Percentiles rank a stretch among this genome's conserved stretches.
These are phyloP conservation scores for Neolamprologus brichardi DNA, from an alignment of 2,113 vertebrate species.

Conservation along the genomic window DNA sequence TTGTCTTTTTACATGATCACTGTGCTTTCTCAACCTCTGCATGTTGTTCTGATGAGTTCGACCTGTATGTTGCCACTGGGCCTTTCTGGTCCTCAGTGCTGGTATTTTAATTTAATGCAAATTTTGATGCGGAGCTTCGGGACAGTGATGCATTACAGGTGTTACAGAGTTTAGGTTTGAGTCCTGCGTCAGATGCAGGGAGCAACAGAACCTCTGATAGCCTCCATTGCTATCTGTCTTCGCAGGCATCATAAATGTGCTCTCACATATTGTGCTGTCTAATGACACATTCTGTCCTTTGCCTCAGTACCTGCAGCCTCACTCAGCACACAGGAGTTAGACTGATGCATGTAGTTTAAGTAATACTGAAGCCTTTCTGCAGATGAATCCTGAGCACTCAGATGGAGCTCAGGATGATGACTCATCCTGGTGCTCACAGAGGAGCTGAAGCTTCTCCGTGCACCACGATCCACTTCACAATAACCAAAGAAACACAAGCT, in stretches of 20 bases:
- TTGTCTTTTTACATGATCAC: neutral
- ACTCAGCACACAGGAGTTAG: neutral
- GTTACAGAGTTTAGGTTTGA: neutral
- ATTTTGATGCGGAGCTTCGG: neutral
- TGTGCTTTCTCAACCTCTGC: neutral
- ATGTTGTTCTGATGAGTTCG: neutral
- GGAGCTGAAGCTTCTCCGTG: fast-evolving
- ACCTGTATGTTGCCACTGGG: neutral
- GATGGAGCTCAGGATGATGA: neutral
- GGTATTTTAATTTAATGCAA: neutral
- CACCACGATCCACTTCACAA: neutral
- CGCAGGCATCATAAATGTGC: neutral
- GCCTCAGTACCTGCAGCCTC: neutral
- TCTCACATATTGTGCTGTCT: neutral
- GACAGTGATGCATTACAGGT: neutral
- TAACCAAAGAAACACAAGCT: neutral
- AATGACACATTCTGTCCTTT: neutral
- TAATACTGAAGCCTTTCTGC: neutral
- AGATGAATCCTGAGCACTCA: neutral
- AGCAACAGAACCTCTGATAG: neutral
- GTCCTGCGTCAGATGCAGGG: neutral
- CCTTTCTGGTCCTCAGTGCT: fast-evolving
- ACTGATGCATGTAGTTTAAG: neutral
- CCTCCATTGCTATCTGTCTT: neutral
- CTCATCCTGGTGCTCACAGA: neutral